Conservation (phyloP, 2,888 invertebrate genomes). For the Thyatira batis region DNA sequence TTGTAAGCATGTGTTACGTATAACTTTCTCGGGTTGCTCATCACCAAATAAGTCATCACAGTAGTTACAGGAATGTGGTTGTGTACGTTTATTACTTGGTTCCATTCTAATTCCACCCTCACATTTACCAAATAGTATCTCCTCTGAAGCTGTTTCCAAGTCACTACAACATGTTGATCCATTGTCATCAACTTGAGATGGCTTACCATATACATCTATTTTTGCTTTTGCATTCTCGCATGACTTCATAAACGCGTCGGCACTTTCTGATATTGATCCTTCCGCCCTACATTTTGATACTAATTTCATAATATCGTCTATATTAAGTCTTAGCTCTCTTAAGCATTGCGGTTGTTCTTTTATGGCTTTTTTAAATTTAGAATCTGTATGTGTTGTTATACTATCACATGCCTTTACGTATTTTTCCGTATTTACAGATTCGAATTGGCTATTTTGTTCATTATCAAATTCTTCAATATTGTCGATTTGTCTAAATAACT, state of each 20-base stretch:
- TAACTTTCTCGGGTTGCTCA: neutral
- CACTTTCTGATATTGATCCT: slow-evolving; percentile 28
- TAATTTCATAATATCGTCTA: slow-evolving; percentile 34
- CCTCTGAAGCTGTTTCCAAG: slow-evolving; percentile 2
- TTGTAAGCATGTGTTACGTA: slow-evolving; percentile 7
- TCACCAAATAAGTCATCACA: slow-evolving; percentile 4
- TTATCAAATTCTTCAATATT: slow-evolving; percentile 34
- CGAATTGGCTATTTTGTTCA: slow-evolving; percentile 31
- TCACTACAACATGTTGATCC: slow-evolving; percentile 8
- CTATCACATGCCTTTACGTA: slow-evolving; percentile 43
- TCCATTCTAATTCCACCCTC: neutral
- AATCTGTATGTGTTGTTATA: slow-evolving; percentile 30
- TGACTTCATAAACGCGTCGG: slow-evolving; percentile 35
- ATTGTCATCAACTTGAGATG: neutral
- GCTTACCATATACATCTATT: slow-evolving; percentile 18
- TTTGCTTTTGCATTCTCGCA: slow-evolving; percentile 33
- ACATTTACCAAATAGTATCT: slow-evolving; percentile 6
- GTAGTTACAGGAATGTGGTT: slow-evolving; percentile 7
- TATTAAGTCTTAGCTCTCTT: slow-evolving; percentile 27
- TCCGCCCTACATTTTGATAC: slow-evolving; percentile 34
- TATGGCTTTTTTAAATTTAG: slow-evolving; percentile 4
- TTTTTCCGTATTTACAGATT: slow-evolving; percentile 34
- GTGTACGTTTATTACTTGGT: neutral
- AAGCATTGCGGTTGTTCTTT: slow-evolving; percentile 18
- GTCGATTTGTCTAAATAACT: slow-evolving; percentile 33